phyloP scores from a whole-genome alignment of 2,888 invertebrate species.

The Podabrus alpinus region DNA sequence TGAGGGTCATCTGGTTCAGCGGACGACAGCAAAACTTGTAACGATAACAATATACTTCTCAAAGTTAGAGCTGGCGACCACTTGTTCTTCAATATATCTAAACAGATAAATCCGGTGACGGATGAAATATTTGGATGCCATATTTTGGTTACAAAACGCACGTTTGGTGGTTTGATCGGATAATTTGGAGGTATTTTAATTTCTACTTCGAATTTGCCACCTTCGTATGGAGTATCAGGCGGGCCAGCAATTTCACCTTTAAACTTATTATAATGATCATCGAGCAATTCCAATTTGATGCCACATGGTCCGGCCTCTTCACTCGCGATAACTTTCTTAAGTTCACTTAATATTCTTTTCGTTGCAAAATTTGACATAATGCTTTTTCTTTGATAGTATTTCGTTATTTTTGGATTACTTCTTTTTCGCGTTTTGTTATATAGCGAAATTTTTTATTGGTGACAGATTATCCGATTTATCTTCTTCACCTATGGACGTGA shows the following conservation, averaged over 20 bases:
- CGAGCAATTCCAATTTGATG: slow-evolving; percentile 86
- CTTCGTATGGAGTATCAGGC: slow-evolving; percentile 97
- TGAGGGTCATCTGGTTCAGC: slow-evolving; percentile 94
- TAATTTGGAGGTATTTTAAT: slow-evolving; percentile 98
- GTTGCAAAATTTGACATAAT: slow-evolving; percentile 93
- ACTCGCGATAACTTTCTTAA: slow-evolving; percentile 96
- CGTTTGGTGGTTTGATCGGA: slow-evolving; percentile 99
- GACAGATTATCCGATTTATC: too few relatives aligned
- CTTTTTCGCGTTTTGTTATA: too few relatives aligned
- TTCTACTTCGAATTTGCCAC: slow-evolving; percentile 90
- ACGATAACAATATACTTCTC: slow-evolving; percentile 89
- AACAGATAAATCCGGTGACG: slow-evolving; percentile 96
- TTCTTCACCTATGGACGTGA: too few relatives aligned
- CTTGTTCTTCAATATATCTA: slow-evolving; percentile 97
- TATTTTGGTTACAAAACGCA: slow-evolving; percentile 95
- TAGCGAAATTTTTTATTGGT: too few relatives aligned
- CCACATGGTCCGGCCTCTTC: slow-evolving; percentile 92
- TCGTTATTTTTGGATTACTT: too few relatives aligned
- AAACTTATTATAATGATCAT: slow-evolving; percentile 90
- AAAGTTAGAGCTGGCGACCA: slow-evolving; percentile 98
- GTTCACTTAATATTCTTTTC: slow-evolving; percentile 94
- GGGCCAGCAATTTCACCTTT: slow-evolving; percentile 97
- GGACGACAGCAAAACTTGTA: slow-evolving; percentile 92
- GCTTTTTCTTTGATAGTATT: too few relatives aligned
- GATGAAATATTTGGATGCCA: slow-evolving; percentile 99